Percentiles rank a stretch among this genome's conserved stretches.
phyloP scores from a whole-genome alignment of 2,113 vertebrate genomes.

The Ammodramus savannarum region DNA sequence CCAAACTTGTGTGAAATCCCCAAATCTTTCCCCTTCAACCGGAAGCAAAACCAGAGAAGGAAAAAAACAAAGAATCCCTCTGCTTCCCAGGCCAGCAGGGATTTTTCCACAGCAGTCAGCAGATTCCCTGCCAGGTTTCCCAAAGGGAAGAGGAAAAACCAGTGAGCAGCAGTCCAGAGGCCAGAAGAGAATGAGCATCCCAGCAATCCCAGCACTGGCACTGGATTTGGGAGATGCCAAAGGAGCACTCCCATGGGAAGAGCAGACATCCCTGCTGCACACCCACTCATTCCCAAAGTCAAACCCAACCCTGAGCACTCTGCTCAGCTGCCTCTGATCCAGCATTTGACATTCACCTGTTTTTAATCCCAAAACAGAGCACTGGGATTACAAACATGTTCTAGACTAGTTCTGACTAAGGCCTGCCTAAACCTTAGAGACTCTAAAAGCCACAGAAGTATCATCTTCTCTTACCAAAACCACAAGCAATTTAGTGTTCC shows the following conservation, averaged over 20 bases:
- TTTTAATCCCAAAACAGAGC: not conserved
- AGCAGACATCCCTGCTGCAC: not conserved
- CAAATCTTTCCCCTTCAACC: not conserved
- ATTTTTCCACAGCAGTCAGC: not conserved
- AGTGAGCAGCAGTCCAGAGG: not conserved
- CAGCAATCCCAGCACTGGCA: not conserved
- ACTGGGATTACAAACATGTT: accelerated
- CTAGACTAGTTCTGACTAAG: not conserved
- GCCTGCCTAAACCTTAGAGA: not conserved
- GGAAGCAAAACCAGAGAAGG: not conserved
- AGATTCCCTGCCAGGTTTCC: not conserved
- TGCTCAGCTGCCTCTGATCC: not conserved
- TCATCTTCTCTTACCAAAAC: not conserved
- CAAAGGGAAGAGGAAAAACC: not conserved
- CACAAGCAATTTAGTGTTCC: not conserved
- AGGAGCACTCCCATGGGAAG: not conserved
- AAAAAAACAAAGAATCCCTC: not conserved
- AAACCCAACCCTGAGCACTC: not conserved
- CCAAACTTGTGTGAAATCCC: not conserved
- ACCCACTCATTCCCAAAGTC: not conserved
- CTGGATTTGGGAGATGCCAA: not conserved
- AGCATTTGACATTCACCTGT: not conserved
- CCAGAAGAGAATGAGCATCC: not conserved
- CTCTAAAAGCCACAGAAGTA: not conserved
- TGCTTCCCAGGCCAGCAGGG: not conserved